Base-by-base conservation (phyloP, 2,888 invertebrate species). In the Tenthredo distinguenda region DNA sequence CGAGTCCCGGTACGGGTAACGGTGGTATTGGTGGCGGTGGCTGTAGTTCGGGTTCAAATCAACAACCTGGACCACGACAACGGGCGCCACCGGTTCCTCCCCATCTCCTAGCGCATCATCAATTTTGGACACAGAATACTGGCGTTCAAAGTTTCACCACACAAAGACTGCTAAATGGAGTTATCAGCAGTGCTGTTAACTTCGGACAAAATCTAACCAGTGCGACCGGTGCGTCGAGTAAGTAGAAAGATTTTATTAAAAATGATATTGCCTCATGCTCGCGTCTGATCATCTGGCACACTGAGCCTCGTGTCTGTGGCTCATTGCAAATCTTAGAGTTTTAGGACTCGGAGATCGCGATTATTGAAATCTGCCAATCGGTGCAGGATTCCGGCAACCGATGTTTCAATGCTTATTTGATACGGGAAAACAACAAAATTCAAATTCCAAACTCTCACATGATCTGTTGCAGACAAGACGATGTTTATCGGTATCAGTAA, bases 71-170 rank as follows among this genome's bases (percentile, higher is more conserved):
- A 88, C 89, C 91, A 82, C 91, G 92, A 89, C 88, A 92, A 65
- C 89, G 93, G 74, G 91, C 95, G 92, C 92, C 95, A 91, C 90
- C 96, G 94, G 92, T 95, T 89, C 94, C 95, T 86, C 94, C 94
- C 50, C 91, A 94, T 85, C 93, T 95, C 65, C 88, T 95, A 87
- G 94, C 94, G 3, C 95, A 95, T 90, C 95, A 94, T 87, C 93
- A 93, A 84, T 93, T 93, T 87, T 93, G 93, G 93, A 90, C 93
- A 85, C 93, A 92, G 84, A 92, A 91, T 86, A 90, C 91, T 87
- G 90, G 90, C 81, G 92, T 92, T n/a, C 92, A 91, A 86, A 92
- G 92, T 84, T 93, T 92, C 87, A 91, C 93, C 85, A 91, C 92
- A 81, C 92, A 93, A 88, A 92, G 93, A 92, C 89, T 93, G 86